Percentiles rank a stretch among this genome's conserved stretches.
phyloP scores from a whole-genome alignment of 2,113 vertebrate genomes.

The Varanus komodoensis region DNA sequence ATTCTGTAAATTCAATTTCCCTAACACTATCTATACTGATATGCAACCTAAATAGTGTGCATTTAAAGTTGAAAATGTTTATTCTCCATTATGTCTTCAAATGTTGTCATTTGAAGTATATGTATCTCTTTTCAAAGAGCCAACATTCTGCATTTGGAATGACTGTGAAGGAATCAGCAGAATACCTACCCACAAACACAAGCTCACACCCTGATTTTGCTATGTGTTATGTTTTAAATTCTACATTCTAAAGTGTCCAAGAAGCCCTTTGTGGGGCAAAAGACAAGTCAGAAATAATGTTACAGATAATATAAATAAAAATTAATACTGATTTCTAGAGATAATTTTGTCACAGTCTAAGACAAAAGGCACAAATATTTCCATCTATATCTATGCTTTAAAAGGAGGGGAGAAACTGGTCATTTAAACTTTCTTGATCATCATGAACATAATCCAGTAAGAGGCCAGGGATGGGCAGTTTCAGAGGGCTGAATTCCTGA shows the following conservation, averaged over 20 bases:
- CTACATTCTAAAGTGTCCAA: neutral
- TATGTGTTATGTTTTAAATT: neutral
- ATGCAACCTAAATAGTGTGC: conserved; percentile 5
- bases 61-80: conserved; percentile 31
- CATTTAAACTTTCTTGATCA: neutral
- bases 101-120: conserved; percentile 18
- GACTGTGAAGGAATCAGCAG: neutral
- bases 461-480: too few species aligned
- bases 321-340: neutral
- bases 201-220: neutral
- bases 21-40: conserved; percentile 21
- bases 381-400: neutral
- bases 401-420: neutral
- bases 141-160: neutral
- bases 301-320: too few species aligned
- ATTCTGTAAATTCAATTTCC: conserved; percentile 39
- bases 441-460: neutral
- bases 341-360: neutral
- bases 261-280: neutral
- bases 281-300: neutral
- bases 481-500: too few species aligned
- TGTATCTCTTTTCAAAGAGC: neutral
- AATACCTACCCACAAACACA: conserved; percentile 1
- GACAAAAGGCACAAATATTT: neutral
- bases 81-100: conserved; percentile 15